Percentiles rank a stretch among this genome's conserved stretches.
These are phyloP conservation scores for Oreochromis tanganicae DNA, from an alignment of 2,113 vertebrate species.

Conservation along the genomic window DNA sequence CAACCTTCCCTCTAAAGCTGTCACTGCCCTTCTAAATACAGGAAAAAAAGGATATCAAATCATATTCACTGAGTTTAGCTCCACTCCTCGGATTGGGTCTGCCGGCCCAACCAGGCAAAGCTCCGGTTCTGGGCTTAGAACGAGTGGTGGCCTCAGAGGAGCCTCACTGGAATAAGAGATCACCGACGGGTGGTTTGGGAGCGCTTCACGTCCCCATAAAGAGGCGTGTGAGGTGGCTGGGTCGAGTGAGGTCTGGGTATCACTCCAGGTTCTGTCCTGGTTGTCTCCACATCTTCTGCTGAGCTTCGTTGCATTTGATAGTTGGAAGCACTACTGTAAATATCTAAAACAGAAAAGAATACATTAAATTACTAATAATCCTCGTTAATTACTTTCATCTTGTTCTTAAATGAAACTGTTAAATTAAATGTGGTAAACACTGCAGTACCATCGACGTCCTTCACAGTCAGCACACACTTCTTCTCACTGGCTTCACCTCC, in stretches of 20 bases:
- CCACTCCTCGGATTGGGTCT: accelerated
- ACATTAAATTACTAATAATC: background rate
- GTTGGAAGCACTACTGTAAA: background rate
- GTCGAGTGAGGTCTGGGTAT: background rate
- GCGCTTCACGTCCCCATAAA: background rate
- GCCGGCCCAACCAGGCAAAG: accelerated
- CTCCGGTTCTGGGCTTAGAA: background rate
- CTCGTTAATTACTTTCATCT: background rate
- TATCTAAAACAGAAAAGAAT: background rate
- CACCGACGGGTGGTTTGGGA: accelerated
- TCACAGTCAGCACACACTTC: background rate
- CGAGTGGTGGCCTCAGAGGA: background rate
- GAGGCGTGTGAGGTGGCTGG: accelerated
- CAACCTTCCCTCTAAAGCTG: background rate
- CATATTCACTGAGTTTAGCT: background rate
- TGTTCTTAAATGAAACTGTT: accelerated
- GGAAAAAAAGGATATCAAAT: background rate
- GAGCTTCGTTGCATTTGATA: background rate
- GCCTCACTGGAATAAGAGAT: background rate
- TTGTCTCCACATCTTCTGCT: background rate
- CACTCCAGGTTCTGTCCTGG: background rate
- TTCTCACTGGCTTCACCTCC: background rate
- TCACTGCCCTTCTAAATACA: accelerated
- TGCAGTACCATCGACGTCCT: background rate
- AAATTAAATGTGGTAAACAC: background rate